These are phyloP conservation scores for Corythoichthys intestinalis DNA, from an alignment of 2,113 vertebrate species.

Conservation along the genomic window DNA sequence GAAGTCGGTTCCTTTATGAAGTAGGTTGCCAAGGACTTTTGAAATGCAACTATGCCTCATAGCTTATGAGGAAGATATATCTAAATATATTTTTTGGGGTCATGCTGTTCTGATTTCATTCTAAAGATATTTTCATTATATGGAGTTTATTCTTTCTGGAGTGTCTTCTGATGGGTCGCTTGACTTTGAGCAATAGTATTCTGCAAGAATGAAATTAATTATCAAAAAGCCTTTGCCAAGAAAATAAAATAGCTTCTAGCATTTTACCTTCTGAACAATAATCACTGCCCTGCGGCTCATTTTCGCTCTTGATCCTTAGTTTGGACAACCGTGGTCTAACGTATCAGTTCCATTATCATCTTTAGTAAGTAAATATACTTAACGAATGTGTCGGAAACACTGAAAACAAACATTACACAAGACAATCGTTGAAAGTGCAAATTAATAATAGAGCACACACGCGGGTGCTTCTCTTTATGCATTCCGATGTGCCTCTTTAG, in stretches of 20 bases:
- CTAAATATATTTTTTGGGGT: too few relatives aligned
- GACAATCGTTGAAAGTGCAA: not conserved
- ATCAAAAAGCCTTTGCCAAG: not conserved
- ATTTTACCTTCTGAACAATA: slow-evolving; percentile 4
- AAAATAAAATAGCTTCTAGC: not conserved
- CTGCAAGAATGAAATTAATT: too few relatives aligned
- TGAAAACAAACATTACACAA: not conserved
- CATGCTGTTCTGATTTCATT: too few relatives aligned
- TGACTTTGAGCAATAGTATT: too few relatives aligned
- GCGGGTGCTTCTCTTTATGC: not conserved
- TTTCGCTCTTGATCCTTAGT: slow-evolving; percentile 9
- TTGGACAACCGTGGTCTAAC: not conserved
- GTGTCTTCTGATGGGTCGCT: too few relatives aligned
- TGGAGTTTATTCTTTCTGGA: too few relatives aligned
- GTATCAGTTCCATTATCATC: not conserved
- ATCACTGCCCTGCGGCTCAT: slow-evolving; percentile 8
- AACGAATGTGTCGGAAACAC: not conserved
- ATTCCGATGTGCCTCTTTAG: slow-evolving; percentile 7
- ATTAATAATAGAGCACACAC: slow-evolving; percentile 3
- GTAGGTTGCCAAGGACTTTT: too few relatives aligned
- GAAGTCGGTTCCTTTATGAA: too few relatives aligned
- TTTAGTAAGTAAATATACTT: not conserved
- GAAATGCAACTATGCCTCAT: too few relatives aligned
- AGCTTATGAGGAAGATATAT: too few relatives aligned
- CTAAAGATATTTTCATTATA: too few relatives aligned